A percentile compares a stretch with the other conserved stretches of the same genome.
These are phyloP conservation scores for Salvelinus namaycush DNA, from an alignment of 2,113 vertebrate species.

Conservation along the genomic window DNA sequence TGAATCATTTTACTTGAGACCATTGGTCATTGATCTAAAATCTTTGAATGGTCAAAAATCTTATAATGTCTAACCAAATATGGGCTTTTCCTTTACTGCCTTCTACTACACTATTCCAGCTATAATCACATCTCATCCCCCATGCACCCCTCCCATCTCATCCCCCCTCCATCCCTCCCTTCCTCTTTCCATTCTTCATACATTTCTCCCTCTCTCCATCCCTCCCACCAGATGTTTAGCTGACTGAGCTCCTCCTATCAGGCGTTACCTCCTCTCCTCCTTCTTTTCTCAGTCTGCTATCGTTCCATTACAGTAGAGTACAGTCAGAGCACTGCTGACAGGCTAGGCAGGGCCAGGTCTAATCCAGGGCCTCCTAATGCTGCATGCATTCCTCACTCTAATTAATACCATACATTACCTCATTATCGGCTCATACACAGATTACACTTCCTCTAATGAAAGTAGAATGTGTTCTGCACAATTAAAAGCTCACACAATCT, in stretches of 20 bases:
- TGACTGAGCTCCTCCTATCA: background rate
- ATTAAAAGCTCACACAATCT: conserved; percentile 28
- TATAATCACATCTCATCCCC: background rate
- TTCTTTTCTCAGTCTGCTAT: too few relatives aligned
- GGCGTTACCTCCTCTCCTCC: too few relatives aligned
- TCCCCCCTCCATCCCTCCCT: too few relatives aligned
- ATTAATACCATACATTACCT: conserved; percentile 48
- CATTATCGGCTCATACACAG: conserved; percentile 48
- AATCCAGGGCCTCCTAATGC: conserved; percentile 25
- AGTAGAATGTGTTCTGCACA: conserved; percentile 50
- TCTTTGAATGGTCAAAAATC: too few relatives aligned
- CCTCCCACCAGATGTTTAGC: background rate
- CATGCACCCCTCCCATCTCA: too few relatives aligned
- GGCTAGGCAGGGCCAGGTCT: conserved; percentile 21
- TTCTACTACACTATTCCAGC: background rate
- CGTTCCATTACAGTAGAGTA: background rate
- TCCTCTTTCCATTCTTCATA: too few relatives aligned
- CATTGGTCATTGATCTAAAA: too few relatives aligned
- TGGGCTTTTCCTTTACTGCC: background rate
- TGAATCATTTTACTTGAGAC: too few relatives aligned
- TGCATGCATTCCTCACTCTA: conserved; percentile 45
- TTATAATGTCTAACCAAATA: too few relatives aligned
- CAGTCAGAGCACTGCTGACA: conserved; percentile 18
- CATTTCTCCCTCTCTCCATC: background rate
- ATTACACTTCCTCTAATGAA: conserved; percentile 45